These are phyloP conservation scores for Serranus cabrilla DNA, from an alignment of 2,797 vertebrate species.

Conservation along the genomic window DNA sequence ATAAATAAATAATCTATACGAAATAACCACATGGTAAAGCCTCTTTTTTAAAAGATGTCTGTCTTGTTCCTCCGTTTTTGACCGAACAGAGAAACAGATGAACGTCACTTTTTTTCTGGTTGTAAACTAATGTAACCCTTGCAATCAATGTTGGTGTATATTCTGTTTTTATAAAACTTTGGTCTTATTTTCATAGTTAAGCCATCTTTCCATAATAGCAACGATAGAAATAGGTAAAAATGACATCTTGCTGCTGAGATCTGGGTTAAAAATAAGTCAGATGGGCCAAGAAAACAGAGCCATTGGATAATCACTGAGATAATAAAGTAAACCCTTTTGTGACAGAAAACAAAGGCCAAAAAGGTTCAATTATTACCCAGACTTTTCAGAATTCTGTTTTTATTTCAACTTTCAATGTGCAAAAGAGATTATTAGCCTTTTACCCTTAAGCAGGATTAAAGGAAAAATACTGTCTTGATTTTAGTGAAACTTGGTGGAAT, in stretches of 20 bases:
- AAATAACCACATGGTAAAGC: too few relatives aligned
- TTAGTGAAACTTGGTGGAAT: too few relatives aligned
- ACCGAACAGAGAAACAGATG: too few relatives aligned
- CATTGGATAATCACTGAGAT: neutral
- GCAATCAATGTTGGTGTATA: too few relatives aligned
- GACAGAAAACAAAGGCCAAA: neutral
- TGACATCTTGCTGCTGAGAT: neutral
- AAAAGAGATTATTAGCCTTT: neutral
- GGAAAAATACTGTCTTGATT: too few relatives aligned
- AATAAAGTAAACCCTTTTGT: constrained; percentile 18
- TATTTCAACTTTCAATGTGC: neutral
- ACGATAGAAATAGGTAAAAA: neutral
- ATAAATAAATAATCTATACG: too few relatives aligned
- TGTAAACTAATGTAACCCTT: too few relatives aligned
- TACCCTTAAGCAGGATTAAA: too few relatives aligned
- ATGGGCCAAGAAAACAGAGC: neutral
- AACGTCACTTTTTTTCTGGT: too few relatives aligned
- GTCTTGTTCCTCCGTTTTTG: too few relatives aligned
- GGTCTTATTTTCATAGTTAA: neutral
- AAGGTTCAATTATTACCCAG: neutral
- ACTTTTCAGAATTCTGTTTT: neutral
- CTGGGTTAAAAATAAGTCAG: neutral
- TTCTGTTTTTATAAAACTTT: neutral
- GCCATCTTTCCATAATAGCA: neutral
- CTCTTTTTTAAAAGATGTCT: too few relatives aligned